phyloP scores from a whole-genome alignment of 2,888 invertebrate genomes.

The Meloe dianella region DNA sequence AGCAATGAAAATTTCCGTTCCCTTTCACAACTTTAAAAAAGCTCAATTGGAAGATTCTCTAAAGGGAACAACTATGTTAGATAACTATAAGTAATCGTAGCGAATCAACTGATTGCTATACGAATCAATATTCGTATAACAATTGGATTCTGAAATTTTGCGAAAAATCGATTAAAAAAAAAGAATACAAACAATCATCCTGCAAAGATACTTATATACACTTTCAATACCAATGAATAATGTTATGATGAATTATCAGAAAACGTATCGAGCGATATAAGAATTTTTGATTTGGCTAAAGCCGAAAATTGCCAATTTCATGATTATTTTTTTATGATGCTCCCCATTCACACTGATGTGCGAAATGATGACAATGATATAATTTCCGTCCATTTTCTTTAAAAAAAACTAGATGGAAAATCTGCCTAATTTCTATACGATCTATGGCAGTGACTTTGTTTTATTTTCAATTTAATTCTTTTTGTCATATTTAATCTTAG shows the following conservation, averaged over 20 bases:
- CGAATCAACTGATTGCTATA: slow-evolving; percentile 48
- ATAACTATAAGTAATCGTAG: slow-evolving; percentile 34
- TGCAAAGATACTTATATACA: slow-evolving; percentile 41
- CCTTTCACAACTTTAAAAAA: slow-evolving; percentile 17
- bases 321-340: slow-evolving; percentile 22
- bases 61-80: slow-evolving; percentile 33
- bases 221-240: slow-evolving; percentile 35
- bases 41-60: slow-evolving; percentile 35
- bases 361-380: slow-evolving; percentile 29
- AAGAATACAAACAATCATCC: slow-evolving; percentile 37
- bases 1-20: slow-evolving; percentile 10
- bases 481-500: slow-evolving; percentile 32
- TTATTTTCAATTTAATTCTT: slow-evolving; percentile 43
- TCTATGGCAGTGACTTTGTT: slow-evolving; percentile 55
- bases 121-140: slow-evolving; percentile 38
- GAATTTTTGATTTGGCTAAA: background rate
- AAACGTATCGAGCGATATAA: background rate
- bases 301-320: background rate
- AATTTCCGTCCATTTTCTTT: slow-evolving; percentile 29
- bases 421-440: slow-evolving; percentile 54
- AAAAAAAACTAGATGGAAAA: slow-evolving; percentile 47
- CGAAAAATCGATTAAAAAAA: slow-evolving; percentile 43
- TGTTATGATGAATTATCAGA: slow-evolving; percentile 20
- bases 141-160: slow-evolving; percentile 45
- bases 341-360: slow-evolving; percentile 33